Base-by-base conservation (phyloP, 2,888 invertebrate genomes). In the Pachycephus smyrnensis region DNA sequence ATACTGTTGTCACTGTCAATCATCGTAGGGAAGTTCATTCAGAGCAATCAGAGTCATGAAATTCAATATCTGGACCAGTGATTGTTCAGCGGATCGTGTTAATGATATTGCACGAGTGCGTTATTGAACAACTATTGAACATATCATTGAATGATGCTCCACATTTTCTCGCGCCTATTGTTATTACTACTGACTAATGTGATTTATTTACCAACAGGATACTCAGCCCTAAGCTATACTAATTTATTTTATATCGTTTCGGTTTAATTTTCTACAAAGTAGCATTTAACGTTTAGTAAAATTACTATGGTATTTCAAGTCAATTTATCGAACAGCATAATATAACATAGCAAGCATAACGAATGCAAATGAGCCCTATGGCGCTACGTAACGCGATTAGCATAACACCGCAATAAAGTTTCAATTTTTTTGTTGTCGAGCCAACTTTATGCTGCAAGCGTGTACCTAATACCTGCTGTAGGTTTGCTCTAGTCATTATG, bases 1-100 rank as follows among this genome's bases (percentile, higher is more conserved):
- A 76, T 78, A 68, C 78, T 68, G 73, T 73, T 37, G 73, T 12
- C 15, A 15, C 33, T 73, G 78, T 78, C 78, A 78, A 68, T 78
- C 78, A 78, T 12, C 12, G 15, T n/a, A 55, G 11, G 32, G 75
- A 55, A n/a, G 75, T n/a, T 75, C 40, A n/a, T 37, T 75, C 32
- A 23, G 68, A 55, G 31, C 68, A 75, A 75, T 75, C 75, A 68
- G 12, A 23, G 23, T 31, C 32, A 40, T 40, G 37, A 75, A n/a
- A 68, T 75, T 75, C 15, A 75, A 75, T 37, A 40, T 37, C 12
- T 71, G 31, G 31, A 71, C 15, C 71, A 12, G 32, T 32, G 30
- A 32, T 15, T 31, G 31, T 33, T 2, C 32, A 11, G 31, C 69
- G 30, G 6, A 30, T 32, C 31, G n/a, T 9, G 15, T 33, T 31